Evolutionary conservation across 2,888 invertebrate species (phyloP).

Genomic region (Trichogramma evanescens): DNA sequence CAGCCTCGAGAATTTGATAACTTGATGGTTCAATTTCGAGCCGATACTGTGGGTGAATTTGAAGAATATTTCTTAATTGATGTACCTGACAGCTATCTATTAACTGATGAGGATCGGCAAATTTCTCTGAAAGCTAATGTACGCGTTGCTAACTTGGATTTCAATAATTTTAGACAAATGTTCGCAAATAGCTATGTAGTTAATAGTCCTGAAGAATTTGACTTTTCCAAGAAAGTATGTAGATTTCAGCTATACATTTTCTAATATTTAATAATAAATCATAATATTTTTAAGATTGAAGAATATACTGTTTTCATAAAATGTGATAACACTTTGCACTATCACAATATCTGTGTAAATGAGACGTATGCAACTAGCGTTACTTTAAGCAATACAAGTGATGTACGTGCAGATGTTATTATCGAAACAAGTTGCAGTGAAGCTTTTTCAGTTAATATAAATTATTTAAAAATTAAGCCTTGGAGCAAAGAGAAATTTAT

Average conservation of each 20-base stretch:
- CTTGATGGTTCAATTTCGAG: constrained; percentile 41
- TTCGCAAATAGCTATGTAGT: constrained; percentile 57
- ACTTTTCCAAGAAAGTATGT: constrained; percentile 47
- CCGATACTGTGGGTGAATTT: constrained; percentile 37
- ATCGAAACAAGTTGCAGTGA: constrained; percentile 20
- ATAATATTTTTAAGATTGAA: constrained; percentile 35
- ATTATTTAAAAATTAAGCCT: constrained; percentile 37
- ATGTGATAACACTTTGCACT: constrained; percentile 41
- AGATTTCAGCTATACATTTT: background rate
- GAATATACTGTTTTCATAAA: constrained; percentile 41
- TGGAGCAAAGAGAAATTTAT: constrained; percentile 38
- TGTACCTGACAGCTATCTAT: constrained; percentile 45
- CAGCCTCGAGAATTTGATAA: constrained; percentile 35
- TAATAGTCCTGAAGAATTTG: constrained; percentile 51
- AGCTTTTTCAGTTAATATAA: constrained; percentile 41
- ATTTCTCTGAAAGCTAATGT: constrained; percentile 52
- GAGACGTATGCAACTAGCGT: constrained; percentile 37
- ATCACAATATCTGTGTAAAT: constrained; percentile 43
- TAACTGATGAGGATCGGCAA: constrained; percentile 50
- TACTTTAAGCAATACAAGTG: constrained; percentile 43
- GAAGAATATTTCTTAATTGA: constrained; percentile 41
- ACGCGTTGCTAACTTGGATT: constrained; percentile 54
- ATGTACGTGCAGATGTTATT: constrained; percentile 38
- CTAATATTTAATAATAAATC: background rate
- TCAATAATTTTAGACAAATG: constrained; percentile 53